phyloP scores from a whole-genome alignment of 2,113 vertebrate species.

The Phyllostomus hastatus region DNA sequence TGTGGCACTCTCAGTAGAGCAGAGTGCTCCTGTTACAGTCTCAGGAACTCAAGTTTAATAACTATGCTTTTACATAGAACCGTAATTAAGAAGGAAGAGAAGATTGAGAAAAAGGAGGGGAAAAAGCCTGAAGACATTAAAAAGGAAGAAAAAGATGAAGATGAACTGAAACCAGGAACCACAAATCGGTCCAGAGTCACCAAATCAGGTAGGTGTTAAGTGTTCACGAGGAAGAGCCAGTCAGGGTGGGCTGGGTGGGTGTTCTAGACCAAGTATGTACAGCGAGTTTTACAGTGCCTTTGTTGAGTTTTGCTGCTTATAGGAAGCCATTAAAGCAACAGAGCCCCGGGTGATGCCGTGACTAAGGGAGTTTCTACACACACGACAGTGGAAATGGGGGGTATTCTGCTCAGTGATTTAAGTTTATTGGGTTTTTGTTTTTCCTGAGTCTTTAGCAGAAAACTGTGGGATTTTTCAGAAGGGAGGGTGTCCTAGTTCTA shows the following conservation, averaged over 20 bases:
- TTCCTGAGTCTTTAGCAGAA: not conserved
- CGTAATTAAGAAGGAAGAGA: constrained; percentile 86
- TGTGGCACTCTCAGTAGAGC: too few relatives aligned
- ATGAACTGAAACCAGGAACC: constrained; percentile 76
- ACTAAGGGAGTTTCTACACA: not conserved
- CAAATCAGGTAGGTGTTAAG: constrained; percentile 79
- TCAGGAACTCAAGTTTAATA: not conserved
- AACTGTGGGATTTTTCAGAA: not conserved
- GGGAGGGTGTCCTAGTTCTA: not conserved
- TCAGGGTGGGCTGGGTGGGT: not conserved
- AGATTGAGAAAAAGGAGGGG: constrained; percentile 84
- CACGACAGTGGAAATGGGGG: not conserved
- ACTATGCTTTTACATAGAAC: constrained; percentile 59
- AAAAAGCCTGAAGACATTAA: constrained; percentile 77
- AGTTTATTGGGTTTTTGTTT: not conserved
- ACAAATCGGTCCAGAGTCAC: constrained; percentile 76
- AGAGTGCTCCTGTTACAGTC: not conserved
- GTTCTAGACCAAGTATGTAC: too few relatives aligned
- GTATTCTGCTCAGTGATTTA: not conserved
- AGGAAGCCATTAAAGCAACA: not conserved
- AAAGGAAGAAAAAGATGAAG: constrained; percentile 87
- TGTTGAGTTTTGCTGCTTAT: not conserved
- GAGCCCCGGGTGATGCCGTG: not conserved
- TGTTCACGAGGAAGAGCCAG: not conserved
- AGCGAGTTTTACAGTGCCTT: not conserved